Evolutionary conservation across 2,888 invertebrate species (phyloP).

Genomic region (Scotopteryx bipunctaria): DNA sequence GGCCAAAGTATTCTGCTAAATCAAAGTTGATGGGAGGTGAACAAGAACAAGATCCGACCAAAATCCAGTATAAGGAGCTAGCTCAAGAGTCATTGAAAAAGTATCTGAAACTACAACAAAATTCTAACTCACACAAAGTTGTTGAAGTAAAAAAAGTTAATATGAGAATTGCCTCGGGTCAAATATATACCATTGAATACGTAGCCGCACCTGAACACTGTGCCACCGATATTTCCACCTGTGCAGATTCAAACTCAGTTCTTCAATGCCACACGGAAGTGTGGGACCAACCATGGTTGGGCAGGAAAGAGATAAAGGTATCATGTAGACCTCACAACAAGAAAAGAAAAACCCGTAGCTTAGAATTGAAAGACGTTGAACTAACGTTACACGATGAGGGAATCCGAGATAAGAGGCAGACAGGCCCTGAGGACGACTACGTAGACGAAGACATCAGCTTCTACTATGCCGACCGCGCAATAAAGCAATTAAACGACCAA

Average conservation of each 20-base stretch:
- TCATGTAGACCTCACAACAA: slow-evolving; percentile 45
- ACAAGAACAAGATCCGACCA: slow-evolving; percentile 39
- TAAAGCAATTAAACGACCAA: slow-evolving; percentile 54
- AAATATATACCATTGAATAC: slow-evolving; percentile 52
- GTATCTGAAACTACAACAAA: slow-evolving; percentile 41
- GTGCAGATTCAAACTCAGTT: slow-evolving; percentile 35
- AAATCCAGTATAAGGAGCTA: slow-evolving; percentile 43
- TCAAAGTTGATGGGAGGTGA: slow-evolving; percentile 18
- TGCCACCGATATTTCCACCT: slow-evolving; percentile 33
- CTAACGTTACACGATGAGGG: slow-evolving; percentile 21
- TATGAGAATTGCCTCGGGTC: slow-evolving; percentile 52
- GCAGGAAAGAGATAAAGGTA: slow-evolving; percentile 57
- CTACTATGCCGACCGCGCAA: slow-evolving; percentile 61
- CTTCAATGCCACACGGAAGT: slow-evolving; percentile 73
- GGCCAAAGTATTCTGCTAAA: slow-evolving; percentile 2
- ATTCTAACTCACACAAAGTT: slow-evolving; percentile 41
- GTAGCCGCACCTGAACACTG: slow-evolving; percentile 46
- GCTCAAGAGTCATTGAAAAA: slow-evolving; percentile 52
- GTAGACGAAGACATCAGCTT: slow-evolving; percentile 61
- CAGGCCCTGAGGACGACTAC: slow-evolving; percentile 49
- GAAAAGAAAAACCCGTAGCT: slow-evolving; percentile 18
- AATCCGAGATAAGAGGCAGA: slow-evolving; percentile 46
- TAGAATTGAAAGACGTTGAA: slow-evolving; percentile 16
- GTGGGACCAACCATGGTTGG: slow-evolving; percentile 82
- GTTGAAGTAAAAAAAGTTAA: slow-evolving; percentile 49